These are phyloP conservation scores for Babyrousa celebensis DNA, from an alignment of 2,797 vertebrate species.

Conservation along the genomic window DNA sequence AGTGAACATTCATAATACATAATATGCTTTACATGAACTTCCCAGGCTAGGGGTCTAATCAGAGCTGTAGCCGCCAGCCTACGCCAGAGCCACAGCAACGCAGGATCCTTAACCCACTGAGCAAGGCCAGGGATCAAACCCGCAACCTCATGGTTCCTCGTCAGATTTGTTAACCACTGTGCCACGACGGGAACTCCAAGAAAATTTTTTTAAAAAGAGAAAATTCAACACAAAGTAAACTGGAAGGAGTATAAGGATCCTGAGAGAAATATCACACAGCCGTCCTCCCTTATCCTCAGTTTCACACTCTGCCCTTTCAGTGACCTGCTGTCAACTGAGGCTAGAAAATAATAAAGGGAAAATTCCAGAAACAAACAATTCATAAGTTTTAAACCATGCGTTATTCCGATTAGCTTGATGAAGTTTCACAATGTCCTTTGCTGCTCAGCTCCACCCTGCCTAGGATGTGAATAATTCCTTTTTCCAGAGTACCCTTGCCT, in stretches of 20 bases:
- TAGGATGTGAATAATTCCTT: neutral
- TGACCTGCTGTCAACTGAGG: neutral
- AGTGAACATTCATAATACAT: too few relatives aligned
- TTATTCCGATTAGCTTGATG: neutral
- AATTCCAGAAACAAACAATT: neutral
- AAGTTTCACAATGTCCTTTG: neutral
- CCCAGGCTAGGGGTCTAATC: too few relatives aligned
- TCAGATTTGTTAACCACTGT: too few relatives aligned
- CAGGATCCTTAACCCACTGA: too few relatives aligned
- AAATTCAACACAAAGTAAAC: slow-evolving; percentile 31
- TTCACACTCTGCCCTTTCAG: neutral
- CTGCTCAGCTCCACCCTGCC: neutral
- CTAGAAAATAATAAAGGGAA: neutral
- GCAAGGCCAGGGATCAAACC: too few relatives aligned
- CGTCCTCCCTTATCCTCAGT: neutral
- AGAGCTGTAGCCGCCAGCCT: too few relatives aligned
- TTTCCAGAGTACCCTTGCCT: neutral
- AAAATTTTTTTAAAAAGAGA: neutral
- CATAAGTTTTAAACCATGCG: neutral
- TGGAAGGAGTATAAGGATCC: neutral
- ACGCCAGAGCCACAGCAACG: too few relatives aligned
- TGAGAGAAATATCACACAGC: neutral
- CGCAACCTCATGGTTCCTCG: too few relatives aligned
- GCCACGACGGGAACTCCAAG: too few relatives aligned
- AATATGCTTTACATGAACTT: neutral